Conservation (phyloP, 2,113 vertebrate species). For the Tretioscincus oriximinensis region DNA sequence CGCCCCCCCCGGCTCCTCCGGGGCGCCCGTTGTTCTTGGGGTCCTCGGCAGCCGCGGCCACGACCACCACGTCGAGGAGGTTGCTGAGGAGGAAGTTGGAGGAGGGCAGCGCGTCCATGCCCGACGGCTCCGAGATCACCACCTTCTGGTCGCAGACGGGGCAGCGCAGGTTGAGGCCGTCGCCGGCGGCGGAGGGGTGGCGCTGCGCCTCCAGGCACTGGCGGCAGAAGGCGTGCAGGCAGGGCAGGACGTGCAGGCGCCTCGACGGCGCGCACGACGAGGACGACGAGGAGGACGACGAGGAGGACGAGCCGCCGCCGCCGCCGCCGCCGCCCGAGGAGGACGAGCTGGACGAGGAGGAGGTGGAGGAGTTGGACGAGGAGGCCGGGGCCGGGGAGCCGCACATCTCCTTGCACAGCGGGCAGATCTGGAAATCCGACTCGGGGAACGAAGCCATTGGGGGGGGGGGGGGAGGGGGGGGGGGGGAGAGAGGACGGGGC, state of each 20-base stretch:
- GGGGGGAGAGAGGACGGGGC: conserved; percentile 32
- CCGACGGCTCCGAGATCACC: conserved; percentile 84
- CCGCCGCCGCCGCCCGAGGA: conserved; percentile 58
- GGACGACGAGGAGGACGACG: conserved; percentile 33
- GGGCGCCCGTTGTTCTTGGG: conserved; percentile 73
- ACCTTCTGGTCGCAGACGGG: conserved; percentile 91
- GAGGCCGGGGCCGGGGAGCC: conserved; percentile 87
- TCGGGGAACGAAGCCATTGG: conserved; percentile 93
- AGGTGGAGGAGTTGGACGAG: conserved; percentile 87
- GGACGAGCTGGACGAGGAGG: conserved; percentile 78
- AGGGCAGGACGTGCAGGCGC: conserved; percentile 88
- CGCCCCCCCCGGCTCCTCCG: conserved; percentile 63
- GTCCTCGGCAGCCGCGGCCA: conserved; percentile 78
- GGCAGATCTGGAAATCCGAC: conserved; percentile 90
- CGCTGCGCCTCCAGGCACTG: conserved; percentile 89
- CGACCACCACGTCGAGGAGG: conserved; percentile 89
- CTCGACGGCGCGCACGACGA: conserved; percentile 59
- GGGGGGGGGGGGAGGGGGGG: conserved; percentile 41
- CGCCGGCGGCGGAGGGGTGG: conserved; percentile 73
- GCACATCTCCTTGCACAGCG: conserved; percentile 90
- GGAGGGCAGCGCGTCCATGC: conserved; percentile 89
- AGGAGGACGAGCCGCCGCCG: conserved; percentile 58
- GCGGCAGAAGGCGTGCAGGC: conserved; percentile 91
- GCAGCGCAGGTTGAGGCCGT: conserved; percentile 83
- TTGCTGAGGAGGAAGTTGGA: conserved; percentile 91